Conservation (phyloP, 1,140 invertebrate genomes). For the Drosophila seguyi region DNA sequence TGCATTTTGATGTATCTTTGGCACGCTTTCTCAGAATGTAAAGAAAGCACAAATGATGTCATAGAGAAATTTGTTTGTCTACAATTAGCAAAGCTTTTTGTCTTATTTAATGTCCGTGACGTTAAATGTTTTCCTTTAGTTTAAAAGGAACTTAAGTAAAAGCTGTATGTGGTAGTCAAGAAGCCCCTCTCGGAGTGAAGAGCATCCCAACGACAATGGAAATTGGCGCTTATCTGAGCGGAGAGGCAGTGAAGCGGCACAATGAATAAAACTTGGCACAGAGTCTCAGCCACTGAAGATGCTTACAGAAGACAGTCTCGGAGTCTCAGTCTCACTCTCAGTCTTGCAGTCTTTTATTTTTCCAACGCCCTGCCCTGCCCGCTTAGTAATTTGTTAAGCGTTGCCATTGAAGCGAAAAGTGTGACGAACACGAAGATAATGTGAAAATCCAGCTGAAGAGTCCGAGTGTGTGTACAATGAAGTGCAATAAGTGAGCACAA, state of each 20-base stretch:
- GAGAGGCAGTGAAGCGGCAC: slow-evolving; percentile 33
- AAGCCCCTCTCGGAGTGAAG: neutral
- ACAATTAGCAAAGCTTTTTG: neutral
- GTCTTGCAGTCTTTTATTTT: slow-evolving; percentile 7
- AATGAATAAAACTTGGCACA: slow-evolving; percentile 52
- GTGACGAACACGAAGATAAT: slow-evolving; percentile 73
- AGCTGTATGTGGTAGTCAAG: neutral
- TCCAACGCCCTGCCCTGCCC: slow-evolving; percentile 20
- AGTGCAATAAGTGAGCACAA: slow-evolving; percentile 16
- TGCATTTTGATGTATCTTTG: too few relatives aligned
- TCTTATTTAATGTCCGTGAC: neutral
- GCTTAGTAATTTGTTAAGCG: slow-evolving; percentile 66
- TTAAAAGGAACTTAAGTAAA: neutral
- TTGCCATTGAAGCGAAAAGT: slow-evolving; percentile 69
- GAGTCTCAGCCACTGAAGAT: slow-evolving; percentile 42
- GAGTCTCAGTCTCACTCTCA: slow-evolving; percentile 20
- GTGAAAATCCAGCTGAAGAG: slow-evolving; percentile 41
- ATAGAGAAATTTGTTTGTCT: neutral
- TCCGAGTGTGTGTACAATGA: slow-evolving; percentile 2
- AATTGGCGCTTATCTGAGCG: slow-evolving; percentile 59
- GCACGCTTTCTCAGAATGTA: too few relatives aligned
- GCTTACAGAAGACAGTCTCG: slow-evolving; percentile 3
- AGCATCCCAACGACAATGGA: slow-evolving; percentile 20
- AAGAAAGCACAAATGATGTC: neutral
- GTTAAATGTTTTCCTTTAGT: neutral